Percentiles rank a stretch among this genome's conserved stretches.
These are phyloP conservation scores for Fopius arisanus DNA, from an alignment of 1,140 invertebrate species.

Conservation along the genomic window DNA sequence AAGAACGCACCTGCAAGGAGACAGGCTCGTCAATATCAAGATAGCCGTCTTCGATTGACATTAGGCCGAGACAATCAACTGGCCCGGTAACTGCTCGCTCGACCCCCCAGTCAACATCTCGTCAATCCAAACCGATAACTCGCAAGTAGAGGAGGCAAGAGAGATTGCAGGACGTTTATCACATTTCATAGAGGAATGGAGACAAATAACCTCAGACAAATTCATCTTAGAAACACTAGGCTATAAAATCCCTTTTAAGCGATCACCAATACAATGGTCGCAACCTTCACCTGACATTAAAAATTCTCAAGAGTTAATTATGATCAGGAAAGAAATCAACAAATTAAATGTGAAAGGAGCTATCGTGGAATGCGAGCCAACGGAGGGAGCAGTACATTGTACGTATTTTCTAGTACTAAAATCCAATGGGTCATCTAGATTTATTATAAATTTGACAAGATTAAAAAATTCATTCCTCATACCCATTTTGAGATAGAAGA, in stretches of 20 bases:
- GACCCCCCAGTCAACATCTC: too few species aligned
- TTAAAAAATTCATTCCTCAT: slow-evolving; percentile 28
- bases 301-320: too few species aligned
- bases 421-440: slow-evolving; percentile 48
- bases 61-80: not conserved
- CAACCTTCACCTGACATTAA: too few species aligned
- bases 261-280: slow-evolving; percentile 1
- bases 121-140: too few species aligned
- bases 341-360: slow-evolving; percentile 21
- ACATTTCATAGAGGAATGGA: too few species aligned
- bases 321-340: slow-evolving; percentile 9
- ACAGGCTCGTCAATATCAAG: slow-evolving; percentile 23
- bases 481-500: slow-evolving; percentile 35
- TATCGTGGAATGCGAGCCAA: slow-evolving; percentile 24
- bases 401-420: slow-evolving; percentile 45
- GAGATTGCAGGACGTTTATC: too few species aligned
- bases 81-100: too few species aligned
- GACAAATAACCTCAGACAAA: too few species aligned
- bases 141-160: too few species aligned
- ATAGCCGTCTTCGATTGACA: not conserved
- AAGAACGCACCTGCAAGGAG: slow-evolving; percentile 20
- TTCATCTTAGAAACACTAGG: too few species aligned
- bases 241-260: too few species aligned
- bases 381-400: slow-evolving; percentile 25
- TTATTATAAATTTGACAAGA: slow-evolving; percentile 34